Evolutionary conservation across 2,113 vertebrate species (phyloP).

Genomic region (Tragelaphus scriptus): DNA sequence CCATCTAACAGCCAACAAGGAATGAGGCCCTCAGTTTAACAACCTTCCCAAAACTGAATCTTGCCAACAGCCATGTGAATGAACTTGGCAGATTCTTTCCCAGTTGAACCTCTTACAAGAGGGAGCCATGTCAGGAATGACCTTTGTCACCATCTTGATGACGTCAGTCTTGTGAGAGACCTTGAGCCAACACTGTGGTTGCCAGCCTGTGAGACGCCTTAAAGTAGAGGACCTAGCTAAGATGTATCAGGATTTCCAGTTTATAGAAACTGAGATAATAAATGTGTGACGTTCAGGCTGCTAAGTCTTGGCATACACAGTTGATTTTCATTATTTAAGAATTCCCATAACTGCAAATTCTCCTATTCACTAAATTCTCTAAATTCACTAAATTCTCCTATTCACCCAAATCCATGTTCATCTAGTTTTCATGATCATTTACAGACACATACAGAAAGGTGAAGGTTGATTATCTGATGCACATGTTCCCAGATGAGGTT

Average conservation of each 20-base stretch:
- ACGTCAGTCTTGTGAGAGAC: not conserved
- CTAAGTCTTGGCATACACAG: not conserved
- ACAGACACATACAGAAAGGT: not conserved
- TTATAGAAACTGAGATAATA: not conserved
- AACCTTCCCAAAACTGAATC: not conserved
- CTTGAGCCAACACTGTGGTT: not conserved
- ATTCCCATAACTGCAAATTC: not conserved
- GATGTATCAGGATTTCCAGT: not conserved
- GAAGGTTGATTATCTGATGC: not conserved
- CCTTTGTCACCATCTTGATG: not conserved
- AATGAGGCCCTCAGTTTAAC: not conserved
- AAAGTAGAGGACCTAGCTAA: not conserved
- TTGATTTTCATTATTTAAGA: not conserved
- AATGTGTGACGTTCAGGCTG: not conserved
- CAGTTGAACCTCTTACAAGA: not conserved
- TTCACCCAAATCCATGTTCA: not conserved
- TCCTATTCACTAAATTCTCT: not conserved
- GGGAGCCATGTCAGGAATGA: not conserved
- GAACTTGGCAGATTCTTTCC: not conserved
- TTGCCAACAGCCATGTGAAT: not conserved
- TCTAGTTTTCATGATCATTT: not conserved
- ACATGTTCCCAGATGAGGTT: not conserved
- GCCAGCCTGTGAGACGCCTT: not conserved
- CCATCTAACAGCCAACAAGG: not conserved
- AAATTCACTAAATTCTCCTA: not conserved